Conservation (phyloP, 2,888 invertebrate species). For the Conus canariensis region DNA sequence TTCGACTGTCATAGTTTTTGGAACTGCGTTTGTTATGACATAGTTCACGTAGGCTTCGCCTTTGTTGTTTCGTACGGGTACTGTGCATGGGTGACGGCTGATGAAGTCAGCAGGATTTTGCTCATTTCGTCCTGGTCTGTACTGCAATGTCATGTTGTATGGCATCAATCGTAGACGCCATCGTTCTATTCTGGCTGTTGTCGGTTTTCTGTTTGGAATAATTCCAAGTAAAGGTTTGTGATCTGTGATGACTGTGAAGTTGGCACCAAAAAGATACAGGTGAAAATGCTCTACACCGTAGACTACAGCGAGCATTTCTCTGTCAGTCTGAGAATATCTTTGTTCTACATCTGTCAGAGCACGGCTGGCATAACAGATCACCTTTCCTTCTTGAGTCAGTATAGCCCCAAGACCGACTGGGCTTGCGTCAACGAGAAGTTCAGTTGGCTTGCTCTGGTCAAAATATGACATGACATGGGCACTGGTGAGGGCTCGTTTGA, state of each 20-base stretch:
- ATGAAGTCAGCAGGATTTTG: slow-evolving; percentile 42
- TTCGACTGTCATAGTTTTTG: slow-evolving; percentile 51
- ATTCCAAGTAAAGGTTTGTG: no score
- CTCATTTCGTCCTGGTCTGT: slow-evolving; percentile 50
- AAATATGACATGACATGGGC: slow-evolving; percentile 52
- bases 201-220: no score
- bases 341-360: neutral
- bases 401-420: slow-evolving; percentile 46
- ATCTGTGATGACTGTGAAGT: neutral
- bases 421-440: slow-evolving; percentile 28
- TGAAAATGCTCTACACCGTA: slow-evolving; percentile 50
- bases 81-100: slow-evolving; percentile 53
- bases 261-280: slow-evolving; percentile 55
- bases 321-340: slow-evolving; percentile 55
- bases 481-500: slow-evolving; percentile 48
- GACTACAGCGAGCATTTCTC: slow-evolving; percentile 62
- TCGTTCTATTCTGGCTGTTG: no score
- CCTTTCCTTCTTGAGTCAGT: slow-evolving; percentile 50
- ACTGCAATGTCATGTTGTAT: slow-evolving; percentile 51
- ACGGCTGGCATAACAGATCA: slow-evolving; percentile 42
- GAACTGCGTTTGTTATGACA: slow-evolving; percentile 48
- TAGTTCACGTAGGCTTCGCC: slow-evolving; percentile 51
- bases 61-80: slow-evolving; percentile 44
- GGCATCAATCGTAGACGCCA: neutral
- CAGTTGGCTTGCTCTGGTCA: no score